Evolutionary conservation across 2,888 invertebrate genomes (phyloP).

Genomic region (Unio delphinus): DNA sequence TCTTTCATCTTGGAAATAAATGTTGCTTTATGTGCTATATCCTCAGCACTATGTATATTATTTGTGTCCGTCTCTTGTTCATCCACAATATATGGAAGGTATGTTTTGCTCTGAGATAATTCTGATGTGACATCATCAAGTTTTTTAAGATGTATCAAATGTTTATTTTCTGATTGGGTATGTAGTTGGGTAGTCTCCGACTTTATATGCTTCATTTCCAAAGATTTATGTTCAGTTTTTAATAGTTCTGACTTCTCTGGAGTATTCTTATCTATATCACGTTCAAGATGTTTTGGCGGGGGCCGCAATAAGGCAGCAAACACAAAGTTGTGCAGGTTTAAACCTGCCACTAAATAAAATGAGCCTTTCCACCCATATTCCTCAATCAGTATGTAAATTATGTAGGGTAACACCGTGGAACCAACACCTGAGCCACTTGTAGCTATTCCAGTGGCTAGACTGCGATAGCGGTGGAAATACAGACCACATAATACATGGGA

Average conservation of each 20-base stretch:
- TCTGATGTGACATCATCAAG: too few relatives aligned
- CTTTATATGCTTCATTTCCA: neutral
- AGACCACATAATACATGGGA: constrained; percentile 62
- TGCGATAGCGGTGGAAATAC: constrained; percentile 58
- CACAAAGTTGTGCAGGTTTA: constrained; percentile 54
- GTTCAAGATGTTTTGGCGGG: constrained; percentile 21
- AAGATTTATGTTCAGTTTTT: constrained; percentile 2
- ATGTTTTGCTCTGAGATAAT: too few relatives aligned
- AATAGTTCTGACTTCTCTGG: neutral
- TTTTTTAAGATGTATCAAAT: too few relatives aligned
- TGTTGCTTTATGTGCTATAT: neutral
- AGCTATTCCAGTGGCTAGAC: constrained; percentile 58
- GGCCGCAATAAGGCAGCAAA: constrained; percentile 52
- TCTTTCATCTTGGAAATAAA: constrained; percentile 6
- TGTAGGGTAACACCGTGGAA: constrained; percentile 53
- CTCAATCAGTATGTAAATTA: constrained; percentile 51
- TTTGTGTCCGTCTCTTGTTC: neutral
- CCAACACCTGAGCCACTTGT: constrained; percentile 61
- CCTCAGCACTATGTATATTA: neutral
- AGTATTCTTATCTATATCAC: constrained; percentile 8
- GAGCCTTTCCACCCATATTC: constrained; percentile 62
- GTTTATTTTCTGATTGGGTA: neutral
- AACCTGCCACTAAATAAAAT: constrained; percentile 51
- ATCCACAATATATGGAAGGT: too few relatives aligned
- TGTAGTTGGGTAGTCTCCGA: neutral